Base-by-base conservation (phyloP, 2,888 invertebrate species). In the Drosophila sordidapex region DNA sequence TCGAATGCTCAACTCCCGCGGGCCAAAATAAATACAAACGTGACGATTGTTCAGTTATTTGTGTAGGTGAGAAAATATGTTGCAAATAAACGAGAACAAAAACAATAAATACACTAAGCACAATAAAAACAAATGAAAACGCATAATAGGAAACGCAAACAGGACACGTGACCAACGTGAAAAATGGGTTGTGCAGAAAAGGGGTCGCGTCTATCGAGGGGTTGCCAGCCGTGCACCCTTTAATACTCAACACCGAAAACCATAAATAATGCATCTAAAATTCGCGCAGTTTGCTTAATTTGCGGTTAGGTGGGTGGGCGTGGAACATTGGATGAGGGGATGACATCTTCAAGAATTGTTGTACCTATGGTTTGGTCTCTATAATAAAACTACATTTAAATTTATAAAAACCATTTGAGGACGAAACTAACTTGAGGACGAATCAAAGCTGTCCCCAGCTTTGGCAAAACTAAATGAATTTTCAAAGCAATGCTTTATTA, bases 21-120 rank as follows among this genome's bases (percentile, higher is more conserved):
- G 81, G 88, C 76, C 65, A 63, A 82, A 79, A 82, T 83, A 87
- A 91, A 87, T 82, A 70, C 27, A 82, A 77, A 80, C 82, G 90
- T 87, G 86, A 70, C 80, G 76, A 82, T 89, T 91, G 85, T 89
- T 85, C 82, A 73, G 82, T 81, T 92, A 86, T 91, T 91, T 89
- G 87, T 85, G 73, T 91, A 91, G 91, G 92, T 92, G 92, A 89
- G 74, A 91, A 91, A 92, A 92, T 91, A 91, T 90, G 90, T 83
- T 86, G 80, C 83, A 70, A 87, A 77, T 87, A 80, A 85, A 75
- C 52, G 70, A 62, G 46, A 73, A 69, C 63, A 81, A 79, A 70
- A 63, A 71, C 70, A 78, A 89, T 79, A 77, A 79, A 60, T 69
- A 67, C 68, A 77, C 65, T 65, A 65, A 79, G 60, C 53, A 66